Evolutionary conservation across 1,140 invertebrate species (phyloP), one percentile per base, ranked within the genome.

Genomic region (Aphis gossypii): DNA sequence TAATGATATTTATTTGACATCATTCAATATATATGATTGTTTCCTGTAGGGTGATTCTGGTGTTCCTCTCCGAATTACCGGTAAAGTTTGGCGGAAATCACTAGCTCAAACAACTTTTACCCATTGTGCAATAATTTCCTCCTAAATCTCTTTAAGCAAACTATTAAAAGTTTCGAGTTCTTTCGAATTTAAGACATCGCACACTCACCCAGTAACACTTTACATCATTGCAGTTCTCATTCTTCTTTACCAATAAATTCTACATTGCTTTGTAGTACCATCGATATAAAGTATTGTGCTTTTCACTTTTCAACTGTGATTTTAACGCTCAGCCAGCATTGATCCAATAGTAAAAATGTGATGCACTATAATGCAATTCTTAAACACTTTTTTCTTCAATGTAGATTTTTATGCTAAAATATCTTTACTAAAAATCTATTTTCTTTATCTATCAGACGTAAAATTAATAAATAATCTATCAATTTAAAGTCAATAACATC

Each of bases 21-120:
- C 60, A 35, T n/a, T 76, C n/a, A 76, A 76, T 76, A 76, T n/a
- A 76, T 76, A 76, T 76, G 60, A 76, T n/a, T 76, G n/a, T 76
- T 76, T 76, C 60, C 60, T 14, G 60, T 8, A 76, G 14, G 11
- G 60, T n/a, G 60, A 20, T n/a, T n/a, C 30, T 68, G 30, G 60
- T 68, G 30, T n/a, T 68, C 60, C 60, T 68, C 60, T n/a, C 14
- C 14, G 14, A 76, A 35, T 76, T 76, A 76, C 60, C 60, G 60
- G 60, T n/a, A 76, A 76, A 76, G 60, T 76, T 76, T n/a, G 14
- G n/a, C 60, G 60, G n/a, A 76, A 76, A 76, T 76, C 60, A 76
- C 11, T 76, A 76, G 30, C 60, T 76, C 60, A 76, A 76, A 76
- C 30, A n/a, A 76, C 60, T 76, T 76, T 76, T 76, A n/a, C 30